Evolutionary conservation across 2,113 vertebrate genomes (phyloP).

Genomic region (Scopus umbretta): DNA sequence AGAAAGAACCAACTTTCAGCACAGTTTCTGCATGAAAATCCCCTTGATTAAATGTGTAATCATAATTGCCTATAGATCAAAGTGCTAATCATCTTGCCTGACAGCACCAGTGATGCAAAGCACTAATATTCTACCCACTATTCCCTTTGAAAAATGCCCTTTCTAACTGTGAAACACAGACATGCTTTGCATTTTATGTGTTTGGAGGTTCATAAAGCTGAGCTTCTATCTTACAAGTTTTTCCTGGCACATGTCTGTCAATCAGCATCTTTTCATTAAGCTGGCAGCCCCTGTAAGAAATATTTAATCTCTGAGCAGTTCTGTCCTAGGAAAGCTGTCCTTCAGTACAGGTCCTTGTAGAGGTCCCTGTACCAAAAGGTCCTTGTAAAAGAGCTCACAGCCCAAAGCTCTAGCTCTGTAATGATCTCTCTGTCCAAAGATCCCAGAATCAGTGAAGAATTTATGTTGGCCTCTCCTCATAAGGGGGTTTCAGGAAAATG

Average conservation of each 20-base stretch:
- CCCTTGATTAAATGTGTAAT: slow-evolving; percentile 12
- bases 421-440: neutral
- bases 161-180: neutral
- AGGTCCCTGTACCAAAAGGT: neutral
- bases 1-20: neutral
- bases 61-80: slow-evolving; percentile 54
- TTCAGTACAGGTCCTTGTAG: neutral
- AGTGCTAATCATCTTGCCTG: slow-evolving; percentile 41
- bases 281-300: neutral
- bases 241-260: neutral
- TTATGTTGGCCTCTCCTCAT: neutral
- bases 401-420: neutral
- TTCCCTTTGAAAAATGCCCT: slow-evolving; percentile 33
- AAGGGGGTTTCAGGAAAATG: neutral
- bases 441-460: neutral
- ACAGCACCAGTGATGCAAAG: slow-evolving; percentile 19
- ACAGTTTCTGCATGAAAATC: neutral
- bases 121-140: neutral
- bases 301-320: neutral
- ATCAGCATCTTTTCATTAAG: neutral
- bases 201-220: neutral
- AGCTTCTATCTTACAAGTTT: neutral
- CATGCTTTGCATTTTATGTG: neutral
- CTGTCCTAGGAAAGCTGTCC: neutral
- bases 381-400: neutral